Base-by-base conservation (phyloP, 2,797 vertebrate species). In the Petrocephalus schoutedeni region DNA sequence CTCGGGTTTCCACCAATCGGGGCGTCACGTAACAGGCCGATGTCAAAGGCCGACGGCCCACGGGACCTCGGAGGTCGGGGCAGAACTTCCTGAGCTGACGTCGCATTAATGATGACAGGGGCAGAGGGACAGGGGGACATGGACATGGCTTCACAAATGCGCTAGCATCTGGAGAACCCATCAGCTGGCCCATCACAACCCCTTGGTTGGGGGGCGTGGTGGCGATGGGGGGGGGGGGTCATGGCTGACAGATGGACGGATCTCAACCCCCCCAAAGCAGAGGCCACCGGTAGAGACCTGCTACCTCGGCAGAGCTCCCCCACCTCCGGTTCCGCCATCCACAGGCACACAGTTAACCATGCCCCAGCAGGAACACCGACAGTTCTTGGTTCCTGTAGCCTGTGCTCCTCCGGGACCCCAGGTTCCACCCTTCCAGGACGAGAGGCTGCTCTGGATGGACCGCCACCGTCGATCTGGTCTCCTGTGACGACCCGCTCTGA, bases 61-160 rank as follows among this genome's bases (percentile, higher is more conserved):
- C 0, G 0, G 89, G 90, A 91, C 90, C 90, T 36, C 9, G 84
- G 88, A 89, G 92, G 88, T 91, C 91, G 92, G 88, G 93, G 93
- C 91, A 92, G 89, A 93, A 93, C 91, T 91, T 89, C 91, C 0
- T 0, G 77, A 83, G 88, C 71, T 77, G 71, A 32, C 4, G 71
- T 45, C 28, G 6, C 36, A 19, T 6, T 0, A 67, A 67, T 67
- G 28, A 67, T 28, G 32, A 23, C 12, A 67, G 23, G 10, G 61
- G 28, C 61, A 28, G 23, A 9, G 23, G 28, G 1, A 23, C 23
- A 53, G 89, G 53, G 74, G 10, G 53, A 19, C 32, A 45, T 58
- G 16, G 74, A 71, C 12, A 6, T 21, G 32, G 87, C 14, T 49
- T 45, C 41, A 61, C 85, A 45, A 64, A 61, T 59, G 57, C 19